phyloP scores from a whole-genome alignment of 2,113 vertebrate species.

The Electrona antarctica region DNA sequence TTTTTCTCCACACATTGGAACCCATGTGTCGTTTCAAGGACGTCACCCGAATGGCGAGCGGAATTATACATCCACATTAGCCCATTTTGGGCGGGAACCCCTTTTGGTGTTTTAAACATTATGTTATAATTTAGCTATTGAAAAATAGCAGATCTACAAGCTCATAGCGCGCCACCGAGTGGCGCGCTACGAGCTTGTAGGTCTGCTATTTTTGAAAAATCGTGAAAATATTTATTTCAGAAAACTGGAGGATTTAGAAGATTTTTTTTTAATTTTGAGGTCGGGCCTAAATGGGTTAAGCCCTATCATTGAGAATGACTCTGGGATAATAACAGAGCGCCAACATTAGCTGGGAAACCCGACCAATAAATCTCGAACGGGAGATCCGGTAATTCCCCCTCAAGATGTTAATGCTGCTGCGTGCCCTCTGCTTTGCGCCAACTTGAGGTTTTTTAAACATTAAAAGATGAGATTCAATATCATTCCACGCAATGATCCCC shows the following conservation, averaged over 20 bases:
- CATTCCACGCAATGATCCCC: not conserved
- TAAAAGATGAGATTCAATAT: constrained; percentile 3
- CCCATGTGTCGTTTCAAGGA: not conserved
- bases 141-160: too few species aligned
- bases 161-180: too few species aligned
- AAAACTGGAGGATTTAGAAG: too few species aligned
- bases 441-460: not conserved
- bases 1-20: not conserved
- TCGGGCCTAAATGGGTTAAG: too few species aligned
- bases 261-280: too few species aligned
- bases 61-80: not conserved
- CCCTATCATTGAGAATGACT: not conserved
- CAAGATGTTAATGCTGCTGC: not conserved
- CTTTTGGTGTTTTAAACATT: too few species aligned
- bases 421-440: not conserved
- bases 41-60: not conserved
- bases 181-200: too few species aligned
- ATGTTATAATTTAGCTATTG: too few species aligned
- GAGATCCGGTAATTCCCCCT: not conserved
- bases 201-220: too few species aligned
- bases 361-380: not conserved
- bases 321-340: not conserved
- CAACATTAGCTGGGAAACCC: not conserved
- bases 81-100: too few species aligned
- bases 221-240: too few species aligned